These are phyloP conservation scores for Lathronympha strigana DNA, from an alignment of 2,888 invertebrate species.

Conservation along the genomic window DNA sequence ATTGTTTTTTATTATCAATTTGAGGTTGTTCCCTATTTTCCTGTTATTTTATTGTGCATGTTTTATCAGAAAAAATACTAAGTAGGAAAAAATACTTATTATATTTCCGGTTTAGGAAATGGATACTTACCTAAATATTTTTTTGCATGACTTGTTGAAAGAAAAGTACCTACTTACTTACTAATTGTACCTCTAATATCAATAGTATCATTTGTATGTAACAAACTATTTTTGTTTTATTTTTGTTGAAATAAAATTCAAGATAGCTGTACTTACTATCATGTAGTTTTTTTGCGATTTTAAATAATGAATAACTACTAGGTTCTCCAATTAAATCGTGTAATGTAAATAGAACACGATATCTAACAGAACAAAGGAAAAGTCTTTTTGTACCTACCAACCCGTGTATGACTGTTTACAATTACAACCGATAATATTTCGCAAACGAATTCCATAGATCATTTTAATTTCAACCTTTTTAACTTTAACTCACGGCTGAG, in stretches of 20 bases:
- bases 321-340: background rate
- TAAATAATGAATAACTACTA: background rate
- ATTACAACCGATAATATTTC: background rate
- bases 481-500: background rate
- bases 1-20: background rate
- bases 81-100: background rate
- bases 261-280: conserved; percentile 1
- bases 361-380: background rate
- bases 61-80: background rate
- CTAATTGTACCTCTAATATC: too few relatives aligned
- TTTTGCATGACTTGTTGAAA: background rate
- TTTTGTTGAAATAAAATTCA: conserved; percentile 22
- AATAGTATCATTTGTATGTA: too few relatives aligned
- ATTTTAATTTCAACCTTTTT: background rate
- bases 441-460: background rate
- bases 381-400: conserved; percentile 20
- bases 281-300: background rate
- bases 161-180: background rate
- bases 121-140: background rate
- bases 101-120: background rate
- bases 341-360: background rate
- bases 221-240: conserved; percentile 21
- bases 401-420: background rate
- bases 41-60: background rate
- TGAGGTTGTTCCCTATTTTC: conserved; percentile 1